These are phyloP conservation scores for Epistrophe grossulariae DNA, from an alignment of 2,888 invertebrate genomes.

Conservation along the genomic window DNA sequence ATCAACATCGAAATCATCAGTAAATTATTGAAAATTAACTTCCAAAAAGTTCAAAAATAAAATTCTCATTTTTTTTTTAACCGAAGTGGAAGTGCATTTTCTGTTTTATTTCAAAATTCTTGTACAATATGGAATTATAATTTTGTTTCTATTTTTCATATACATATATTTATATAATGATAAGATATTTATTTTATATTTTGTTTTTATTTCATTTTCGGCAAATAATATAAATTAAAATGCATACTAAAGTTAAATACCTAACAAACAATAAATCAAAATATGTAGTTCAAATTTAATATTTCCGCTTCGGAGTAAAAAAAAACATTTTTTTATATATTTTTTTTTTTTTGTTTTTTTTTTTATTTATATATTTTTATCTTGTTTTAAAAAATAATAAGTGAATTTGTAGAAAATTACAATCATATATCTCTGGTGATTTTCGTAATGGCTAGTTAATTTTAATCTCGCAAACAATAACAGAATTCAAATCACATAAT, in stretches of 20 bases:
- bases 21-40: neutral
- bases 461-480: slow-evolving; percentile 60
- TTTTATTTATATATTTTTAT: slow-evolving; percentile 40
- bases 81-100: slow-evolving; percentile 73
- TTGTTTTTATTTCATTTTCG: slow-evolving; percentile 27
- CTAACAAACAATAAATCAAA: neutral
- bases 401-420: slow-evolving; percentile 64
- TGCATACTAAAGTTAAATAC: slow-evolving; percentile 25
- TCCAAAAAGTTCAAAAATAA: neutral
- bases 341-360: slow-evolving; percentile 19
- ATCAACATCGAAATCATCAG: neutral
- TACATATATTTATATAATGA: slow-evolving; percentile 26
- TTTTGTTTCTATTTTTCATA: slow-evolving; percentile 22
- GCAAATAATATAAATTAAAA: slow-evolving; percentile 34
- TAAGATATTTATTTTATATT: slow-evolving; percentile 22
- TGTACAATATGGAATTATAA: slow-evolving; percentile 72
- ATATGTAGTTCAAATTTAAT: neutral
- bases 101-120: slow-evolving; percentile 66
- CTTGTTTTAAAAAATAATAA: slow-evolving; percentile 59
- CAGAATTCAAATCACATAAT: slow-evolving; percentile 66
- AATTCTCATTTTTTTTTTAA: slow-evolving; percentile 32
- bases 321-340: slow-evolving; percentile 41
- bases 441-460: slow-evolving; percentile 39
- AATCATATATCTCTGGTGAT: slow-evolving; percentile 50
- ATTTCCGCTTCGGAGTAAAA: slow-evolving; percentile 69